Percentiles rank a stretch among this genome's conserved stretches.
Evolutionary conservation across 2,888 invertebrate species (phyloP).

Genomic region (Metacarcinus magister): DNA sequence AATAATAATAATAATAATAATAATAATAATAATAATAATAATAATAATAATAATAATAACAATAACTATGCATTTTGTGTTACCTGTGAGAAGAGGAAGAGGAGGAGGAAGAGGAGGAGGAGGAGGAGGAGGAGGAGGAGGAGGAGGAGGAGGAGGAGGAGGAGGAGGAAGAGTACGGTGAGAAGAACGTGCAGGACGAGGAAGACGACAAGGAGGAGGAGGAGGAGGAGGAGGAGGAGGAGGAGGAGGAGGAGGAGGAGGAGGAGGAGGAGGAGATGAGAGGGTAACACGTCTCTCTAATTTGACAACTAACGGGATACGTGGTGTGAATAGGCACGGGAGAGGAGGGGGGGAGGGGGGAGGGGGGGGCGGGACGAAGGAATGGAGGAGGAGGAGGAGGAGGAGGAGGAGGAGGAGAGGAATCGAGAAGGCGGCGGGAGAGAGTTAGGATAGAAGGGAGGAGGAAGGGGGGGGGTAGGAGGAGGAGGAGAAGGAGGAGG

Average conservation of each 20-base stretch:
- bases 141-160: neutral
- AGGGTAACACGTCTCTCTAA: slow-evolving; percentile 43
- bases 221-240: slow-evolving; percentile 16
- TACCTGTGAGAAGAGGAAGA: neutral
- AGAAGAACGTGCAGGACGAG: slow-evolving; percentile 1
- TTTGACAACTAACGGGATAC: slow-evolving; percentile 44
- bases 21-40: neutral
- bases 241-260: neutral
- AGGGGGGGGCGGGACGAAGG: neutral
- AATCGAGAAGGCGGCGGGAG: neutral
- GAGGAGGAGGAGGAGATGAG: slow-evolving; percentile 27
- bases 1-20: neutral
- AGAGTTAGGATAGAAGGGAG: neutral
- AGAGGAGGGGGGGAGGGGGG: neutral
- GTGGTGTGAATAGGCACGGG: slow-evolving; percentile 18
- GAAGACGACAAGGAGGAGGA: slow-evolving; percentile 43
- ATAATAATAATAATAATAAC: neutral
- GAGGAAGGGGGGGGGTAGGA: neutral
- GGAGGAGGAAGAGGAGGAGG: neutral
- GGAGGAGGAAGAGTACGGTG: neutral
- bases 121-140: neutral
- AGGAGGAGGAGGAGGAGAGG: neutral
- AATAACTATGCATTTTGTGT: neutral
- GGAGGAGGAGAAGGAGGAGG: neutral
- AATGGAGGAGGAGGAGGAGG: neutral